These are phyloP conservation scores for Misgurnus anguillicaudatus DNA, from an alignment of 2,113 vertebrate genomes.

Conservation along the genomic window DNA sequence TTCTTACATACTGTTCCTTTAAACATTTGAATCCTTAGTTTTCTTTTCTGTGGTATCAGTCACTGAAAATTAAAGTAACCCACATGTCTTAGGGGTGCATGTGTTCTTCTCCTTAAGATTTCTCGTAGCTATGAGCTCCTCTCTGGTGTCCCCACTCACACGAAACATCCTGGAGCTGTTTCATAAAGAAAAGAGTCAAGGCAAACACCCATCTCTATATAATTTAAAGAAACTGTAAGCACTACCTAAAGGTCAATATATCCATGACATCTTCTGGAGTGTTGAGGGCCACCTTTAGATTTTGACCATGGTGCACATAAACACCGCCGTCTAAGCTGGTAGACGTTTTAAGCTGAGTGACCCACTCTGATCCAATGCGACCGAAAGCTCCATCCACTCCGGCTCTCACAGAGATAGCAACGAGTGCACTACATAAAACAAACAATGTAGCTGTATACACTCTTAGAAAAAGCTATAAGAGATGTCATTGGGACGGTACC, in stretches of 20 bases:
- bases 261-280: constrained; percentile 83
- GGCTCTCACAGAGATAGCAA: constrained; percentile 79
- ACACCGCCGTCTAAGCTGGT: constrained; percentile 82
- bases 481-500: too few species aligned
- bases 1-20: too few species aligned
- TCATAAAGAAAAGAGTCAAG: constrained; percentile 42
- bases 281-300: constrained; percentile 81
- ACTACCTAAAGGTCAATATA: constrained; percentile 79
- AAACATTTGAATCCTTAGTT: too few species aligned
- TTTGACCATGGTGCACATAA: constrained; percentile 79
- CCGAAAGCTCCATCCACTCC: constrained; percentile 77
- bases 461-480: too few species aligned
- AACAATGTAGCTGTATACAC: too few species aligned
- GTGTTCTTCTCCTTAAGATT: constrained; percentile 69
- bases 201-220: neutral
- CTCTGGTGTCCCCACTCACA: constrained; percentile 63
- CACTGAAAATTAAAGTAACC: constrained; percentile 44
- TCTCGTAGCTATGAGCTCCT: constrained; percentile 68
- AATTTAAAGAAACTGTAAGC: neutral
- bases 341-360: constrained; percentile 71
- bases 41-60: neutral
- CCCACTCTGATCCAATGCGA: constrained; percentile 80
- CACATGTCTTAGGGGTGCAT: constrained; percentile 79
- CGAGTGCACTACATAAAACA: constrained; percentile 69
- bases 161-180: constrained; percentile 79